A percentile compares a stretch with the other conserved stretches of the same genome.
Conservation (phyloP, 2,888 invertebrate genomes). For the Platynereis dumerilii region DNA sequence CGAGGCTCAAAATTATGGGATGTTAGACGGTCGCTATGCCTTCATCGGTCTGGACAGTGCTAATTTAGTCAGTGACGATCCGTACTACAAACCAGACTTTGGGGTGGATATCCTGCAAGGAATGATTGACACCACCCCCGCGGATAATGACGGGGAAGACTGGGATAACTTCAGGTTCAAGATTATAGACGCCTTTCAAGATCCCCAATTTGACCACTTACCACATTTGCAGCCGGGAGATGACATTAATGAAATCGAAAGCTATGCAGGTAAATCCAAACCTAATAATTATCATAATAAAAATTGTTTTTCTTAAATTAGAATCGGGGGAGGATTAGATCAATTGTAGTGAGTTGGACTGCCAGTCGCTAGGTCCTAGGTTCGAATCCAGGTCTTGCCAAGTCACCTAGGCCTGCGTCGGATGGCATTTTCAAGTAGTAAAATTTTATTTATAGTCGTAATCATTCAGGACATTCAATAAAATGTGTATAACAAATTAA, state of each 20-base stretch:
- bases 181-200: slow-evolving; percentile 1
- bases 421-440: too few species aligned
- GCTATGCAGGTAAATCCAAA: slow-evolving; percentile 6
- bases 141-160: not conserved
- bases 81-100: not conserved
- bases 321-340: too few species aligned
- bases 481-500: too few species aligned
- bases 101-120: not conserved
- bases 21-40: not conserved
- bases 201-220: not conserved
- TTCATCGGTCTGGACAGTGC: not conserved
- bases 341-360: too few species aligned
- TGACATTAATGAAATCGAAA: not conserved
- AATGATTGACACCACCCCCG: not conserved
- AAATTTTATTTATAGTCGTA: too few species aligned
- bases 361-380: too few species aligned
- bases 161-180: not conserved
- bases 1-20: not conserved
- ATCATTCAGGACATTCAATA: too few species aligned
- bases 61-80: not conserved
- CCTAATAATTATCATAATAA: too few species aligned
- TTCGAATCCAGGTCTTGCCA: too few species aligned
- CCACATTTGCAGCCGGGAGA: not conserved
- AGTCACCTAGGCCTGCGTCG: too few species aligned
- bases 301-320: too few species aligned